These are phyloP conservation scores for Drosophila arizonae DNA, from an alignment of 1,140 invertebrate genomes.

Conservation along the genomic window DNA sequence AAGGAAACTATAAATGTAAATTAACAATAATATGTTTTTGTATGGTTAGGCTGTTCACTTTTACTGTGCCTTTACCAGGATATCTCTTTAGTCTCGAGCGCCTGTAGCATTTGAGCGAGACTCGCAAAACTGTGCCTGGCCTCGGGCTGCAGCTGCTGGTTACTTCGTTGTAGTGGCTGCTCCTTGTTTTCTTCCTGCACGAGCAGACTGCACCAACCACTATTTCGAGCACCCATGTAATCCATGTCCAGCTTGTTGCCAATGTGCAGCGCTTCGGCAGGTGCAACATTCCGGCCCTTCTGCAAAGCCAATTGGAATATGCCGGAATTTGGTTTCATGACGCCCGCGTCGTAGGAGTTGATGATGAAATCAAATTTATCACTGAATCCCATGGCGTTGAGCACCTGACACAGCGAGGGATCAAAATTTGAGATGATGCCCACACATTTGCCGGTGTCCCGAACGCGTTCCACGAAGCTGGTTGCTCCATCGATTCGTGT, in stretches of 20 bases:
- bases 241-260: slow-evolving; percentile 90
- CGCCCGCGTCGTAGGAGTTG: slow-evolving; percentile 73
- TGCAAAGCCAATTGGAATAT: slow-evolving; percentile 68
- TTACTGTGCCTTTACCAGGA: slow-evolving; percentile 47
- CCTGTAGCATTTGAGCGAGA: slow-evolving; percentile 44
- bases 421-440: slow-evolving; percentile 81
- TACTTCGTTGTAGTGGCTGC: neutral
- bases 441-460: slow-evolving; percentile 56
- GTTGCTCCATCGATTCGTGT: slow-evolving; percentile 48
- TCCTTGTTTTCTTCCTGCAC: slow-evolving; percentile 25
- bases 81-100: slow-evolving; percentile 51
- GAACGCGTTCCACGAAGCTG: slow-evolving; percentile 61
- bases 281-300: slow-evolving; percentile 59
- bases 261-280: slow-evolving; percentile 90
- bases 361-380: slow-evolving; percentile 73
- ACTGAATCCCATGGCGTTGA: slow-evolving; percentile 55
- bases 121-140: slow-evolving; percentile 44
- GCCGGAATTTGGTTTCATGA: slow-evolving; percentile 62
- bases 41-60: neutral
- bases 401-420: slow-evolving; percentile 59
- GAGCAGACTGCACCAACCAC: slow-evolving; percentile 88
- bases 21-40: too few relatives aligned
- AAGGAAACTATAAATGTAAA: too few relatives aligned
- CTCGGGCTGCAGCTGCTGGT: neutral
- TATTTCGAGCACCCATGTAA: slow-evolving; percentile 88